Evolutionary conservation across 2,797 vertebrate genomes (phyloP).

Genomic region (Pristis pectinata): DNA sequence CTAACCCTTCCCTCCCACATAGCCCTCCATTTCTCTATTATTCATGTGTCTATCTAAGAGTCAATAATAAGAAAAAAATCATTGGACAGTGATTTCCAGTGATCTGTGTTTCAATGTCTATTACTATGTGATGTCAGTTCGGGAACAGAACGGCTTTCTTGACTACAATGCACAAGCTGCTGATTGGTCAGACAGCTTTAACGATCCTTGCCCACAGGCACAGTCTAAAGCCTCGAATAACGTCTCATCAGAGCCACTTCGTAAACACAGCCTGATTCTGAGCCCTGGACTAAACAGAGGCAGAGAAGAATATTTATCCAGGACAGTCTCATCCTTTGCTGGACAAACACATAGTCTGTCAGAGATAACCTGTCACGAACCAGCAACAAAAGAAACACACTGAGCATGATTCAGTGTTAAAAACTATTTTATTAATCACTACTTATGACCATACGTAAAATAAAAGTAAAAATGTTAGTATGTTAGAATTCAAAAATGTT

Average conservation of each 20-base stretch:
- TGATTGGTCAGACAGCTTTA: neutral
- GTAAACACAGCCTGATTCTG: neutral
- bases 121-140: neutral
- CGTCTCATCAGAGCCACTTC: neutral
- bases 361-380: too few species aligned
- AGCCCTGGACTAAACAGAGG: neutral
- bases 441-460: too few species aligned
- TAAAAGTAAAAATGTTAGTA: too few species aligned
- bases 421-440: too few species aligned
- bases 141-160: neutral
- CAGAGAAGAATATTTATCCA: neutral
- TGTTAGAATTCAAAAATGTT: too few species aligned
- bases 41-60: too few species aligned
- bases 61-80: too few species aligned
- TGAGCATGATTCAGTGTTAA: too few species aligned
- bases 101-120: neutral
- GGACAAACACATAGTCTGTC: neutral
- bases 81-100: neutral
- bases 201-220: neutral
- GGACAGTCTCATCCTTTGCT: neutral
- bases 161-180: too few species aligned
- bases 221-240: neutral
- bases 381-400: too few species aligned
- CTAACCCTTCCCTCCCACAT: too few species aligned
- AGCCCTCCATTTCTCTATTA: too few species aligned